These are phyloP conservation scores for Saturnia pavonia DNA, from an alignment of 2,888 invertebrate genomes.

Conservation along the genomic window DNA sequence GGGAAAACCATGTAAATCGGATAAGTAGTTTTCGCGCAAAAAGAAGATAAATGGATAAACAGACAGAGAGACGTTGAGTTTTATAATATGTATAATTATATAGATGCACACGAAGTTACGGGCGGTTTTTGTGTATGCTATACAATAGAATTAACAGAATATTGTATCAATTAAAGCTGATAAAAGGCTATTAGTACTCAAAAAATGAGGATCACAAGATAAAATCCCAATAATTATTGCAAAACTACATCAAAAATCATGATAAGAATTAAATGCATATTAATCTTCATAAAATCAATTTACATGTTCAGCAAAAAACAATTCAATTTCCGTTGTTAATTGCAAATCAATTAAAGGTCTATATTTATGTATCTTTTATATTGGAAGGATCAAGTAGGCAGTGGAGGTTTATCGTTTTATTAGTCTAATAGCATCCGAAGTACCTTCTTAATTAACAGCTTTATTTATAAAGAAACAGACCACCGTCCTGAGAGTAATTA, in stretches of 20 bases:
- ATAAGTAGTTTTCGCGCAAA: no score
- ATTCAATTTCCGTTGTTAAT: constrained; percentile 43
- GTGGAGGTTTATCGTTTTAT: constrained; percentile 71
- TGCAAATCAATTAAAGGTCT: constrained; percentile 55
- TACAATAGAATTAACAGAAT: not conserved
- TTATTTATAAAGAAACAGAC: constrained; percentile 76
- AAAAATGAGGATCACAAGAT: not conserved
- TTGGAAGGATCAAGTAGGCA: constrained; percentile 68
- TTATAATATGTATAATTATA: no score
- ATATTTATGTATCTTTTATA: constrained; percentile 52
- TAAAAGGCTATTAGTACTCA: no score
- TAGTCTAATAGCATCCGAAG: constrained; percentile 63
- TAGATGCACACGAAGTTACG: no score
- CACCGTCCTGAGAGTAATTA: constrained; percentile 66
- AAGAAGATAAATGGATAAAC: no score
- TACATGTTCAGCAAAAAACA: constrained; percentile 40
- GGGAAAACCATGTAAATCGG: no score
- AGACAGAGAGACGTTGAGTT: no score
- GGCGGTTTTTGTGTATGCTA: no score
- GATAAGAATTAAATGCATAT: constrained; percentile 12
- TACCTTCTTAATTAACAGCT: constrained; percentile 72
- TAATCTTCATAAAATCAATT: constrained; percentile 28
- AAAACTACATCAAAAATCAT: not conserved
- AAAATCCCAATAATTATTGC: not conserved
- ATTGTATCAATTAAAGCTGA: not conserved